Percentiles rank a stretch among this genome's conserved stretches.
phyloP scores from a whole-genome alignment of 2,797 vertebrate genomes.

The Urocyon cinereoargenteus region DNA sequence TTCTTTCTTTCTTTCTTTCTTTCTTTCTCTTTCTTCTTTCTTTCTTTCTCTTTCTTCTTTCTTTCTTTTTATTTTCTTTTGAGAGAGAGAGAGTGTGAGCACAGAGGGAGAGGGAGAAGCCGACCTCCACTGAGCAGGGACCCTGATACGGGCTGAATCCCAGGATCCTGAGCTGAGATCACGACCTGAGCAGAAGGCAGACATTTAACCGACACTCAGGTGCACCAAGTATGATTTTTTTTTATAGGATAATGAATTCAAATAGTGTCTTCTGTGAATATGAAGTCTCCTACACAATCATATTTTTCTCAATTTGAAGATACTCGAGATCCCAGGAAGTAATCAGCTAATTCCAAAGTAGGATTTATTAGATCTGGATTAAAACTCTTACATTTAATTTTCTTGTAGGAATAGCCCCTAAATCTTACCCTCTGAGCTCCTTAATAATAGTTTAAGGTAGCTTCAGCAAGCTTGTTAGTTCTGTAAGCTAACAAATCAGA shows the following conservation, averaged over 20 bases:
- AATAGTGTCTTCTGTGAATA: neutral
- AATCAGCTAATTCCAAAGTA: neutral
- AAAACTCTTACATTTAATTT: neutral
- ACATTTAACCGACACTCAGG: no score
- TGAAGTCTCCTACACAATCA: neutral
- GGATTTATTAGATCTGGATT: neutral
- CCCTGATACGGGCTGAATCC: no score
- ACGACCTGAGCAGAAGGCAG: no score
- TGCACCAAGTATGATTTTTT: neutral
- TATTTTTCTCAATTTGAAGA: neutral
- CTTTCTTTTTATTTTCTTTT: no score
- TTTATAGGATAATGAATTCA: neutral
- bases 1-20: no score
- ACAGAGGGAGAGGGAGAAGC: no score
- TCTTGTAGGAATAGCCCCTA: neutral
- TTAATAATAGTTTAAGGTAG: neutral
- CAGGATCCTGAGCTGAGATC: no score
- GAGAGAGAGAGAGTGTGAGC: no score
- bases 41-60: no score
- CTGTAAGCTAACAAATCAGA: neutral
- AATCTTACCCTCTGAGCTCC: neutral
- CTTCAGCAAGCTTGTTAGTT: neutral
- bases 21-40: no score
- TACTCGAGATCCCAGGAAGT: neutral
- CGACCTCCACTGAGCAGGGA: no score